These are phyloP conservation scores for Disparrhopalites patrizii DNA, from an alignment of 2,888 invertebrate species.

Conservation along the genomic window DNA sequence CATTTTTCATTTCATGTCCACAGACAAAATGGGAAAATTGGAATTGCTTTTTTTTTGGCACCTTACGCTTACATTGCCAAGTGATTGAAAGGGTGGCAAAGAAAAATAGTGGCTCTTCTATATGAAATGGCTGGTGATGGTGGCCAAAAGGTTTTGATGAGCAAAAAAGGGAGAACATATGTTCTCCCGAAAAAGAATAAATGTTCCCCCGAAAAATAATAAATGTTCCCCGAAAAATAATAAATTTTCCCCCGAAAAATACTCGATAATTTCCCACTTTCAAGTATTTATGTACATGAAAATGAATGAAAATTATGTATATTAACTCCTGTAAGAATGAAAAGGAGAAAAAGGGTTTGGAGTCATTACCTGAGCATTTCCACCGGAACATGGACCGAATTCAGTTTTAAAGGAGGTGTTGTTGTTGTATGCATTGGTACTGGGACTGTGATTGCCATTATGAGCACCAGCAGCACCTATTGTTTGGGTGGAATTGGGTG, in stretches of 20 bases:
- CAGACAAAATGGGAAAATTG: neutral
- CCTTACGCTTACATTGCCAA: neutral
- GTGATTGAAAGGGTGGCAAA: neutral
- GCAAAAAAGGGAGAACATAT: too few relatives aligned
- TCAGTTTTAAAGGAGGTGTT: constrained; percentile 42
- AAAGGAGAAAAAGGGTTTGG: neutral
- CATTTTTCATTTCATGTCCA: constrained; percentile 16
- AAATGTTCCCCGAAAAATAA: too few relatives aligned
- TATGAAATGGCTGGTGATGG: neutral
- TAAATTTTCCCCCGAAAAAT: too few relatives aligned
- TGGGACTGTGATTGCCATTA: constrained; percentile 25
- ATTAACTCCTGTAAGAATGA: too few relatives aligned
- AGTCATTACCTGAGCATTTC: constrained; percentile 45
- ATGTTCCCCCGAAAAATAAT: neutral
- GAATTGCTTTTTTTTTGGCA: constrained; percentile 9
- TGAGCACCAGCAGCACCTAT: constrained; percentile 15
- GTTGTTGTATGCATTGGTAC: constrained; percentile 39
- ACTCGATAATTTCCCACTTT: too few relatives aligned
- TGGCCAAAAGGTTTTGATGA: too few relatives aligned
- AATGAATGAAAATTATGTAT: too few relatives aligned
- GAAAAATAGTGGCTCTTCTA: neutral
- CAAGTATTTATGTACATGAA: too few relatives aligned
- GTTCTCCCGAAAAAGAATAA: neutral
- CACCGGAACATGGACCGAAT: constrained; percentile 48
- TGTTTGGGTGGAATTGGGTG: constrained; percentile 42